phyloP scores from a whole-genome alignment of 2,113 vertebrate genomes.

The Thamnaconus septentrionalis region DNA sequence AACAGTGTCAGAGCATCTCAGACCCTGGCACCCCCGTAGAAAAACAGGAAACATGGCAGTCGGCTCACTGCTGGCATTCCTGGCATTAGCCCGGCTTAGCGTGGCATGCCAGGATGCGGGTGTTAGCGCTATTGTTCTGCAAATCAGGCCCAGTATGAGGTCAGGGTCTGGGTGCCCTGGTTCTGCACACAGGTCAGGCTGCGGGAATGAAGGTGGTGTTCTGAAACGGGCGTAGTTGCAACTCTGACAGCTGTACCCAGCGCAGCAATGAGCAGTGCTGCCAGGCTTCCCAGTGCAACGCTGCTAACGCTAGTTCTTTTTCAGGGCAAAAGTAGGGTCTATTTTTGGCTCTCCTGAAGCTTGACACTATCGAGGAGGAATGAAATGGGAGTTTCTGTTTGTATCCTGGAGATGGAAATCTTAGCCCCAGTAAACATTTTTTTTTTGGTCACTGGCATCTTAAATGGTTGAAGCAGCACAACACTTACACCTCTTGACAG shows the following conservation, averaged over 20 bases:
- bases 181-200: background rate
- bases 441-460: slow-evolving; percentile 7
- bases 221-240: background rate
- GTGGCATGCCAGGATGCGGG: slow-evolving; percentile 41
- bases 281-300: no score
- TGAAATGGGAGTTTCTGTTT: slow-evolving; percentile 47
- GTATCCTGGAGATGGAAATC: slow-evolving; percentile 50
- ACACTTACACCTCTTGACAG: no score
- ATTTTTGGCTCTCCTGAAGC: slow-evolving; percentile 29
- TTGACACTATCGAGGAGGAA: background rate
- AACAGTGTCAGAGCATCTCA: no score
- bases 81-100: slow-evolving; percentile 50
- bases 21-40: no score
- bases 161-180: slow-evolving; percentile 12
- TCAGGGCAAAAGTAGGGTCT: slow-evolving; percentile 10
- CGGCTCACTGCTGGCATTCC: slow-evolving; percentile 56
- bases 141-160: background rate
- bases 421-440: slow-evolving; percentile 8
- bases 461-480: no score
- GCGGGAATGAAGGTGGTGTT: background rate
- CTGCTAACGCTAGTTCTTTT: no score
- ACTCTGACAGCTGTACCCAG: no score
- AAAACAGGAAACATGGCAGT: background rate
- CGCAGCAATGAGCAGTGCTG: no score
- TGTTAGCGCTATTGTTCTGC: slow-evolving; percentile 48